Evolutionary conservation across 2,113 vertebrate species (phyloP).

Genomic region (Hemicordylus capensis): DNA sequence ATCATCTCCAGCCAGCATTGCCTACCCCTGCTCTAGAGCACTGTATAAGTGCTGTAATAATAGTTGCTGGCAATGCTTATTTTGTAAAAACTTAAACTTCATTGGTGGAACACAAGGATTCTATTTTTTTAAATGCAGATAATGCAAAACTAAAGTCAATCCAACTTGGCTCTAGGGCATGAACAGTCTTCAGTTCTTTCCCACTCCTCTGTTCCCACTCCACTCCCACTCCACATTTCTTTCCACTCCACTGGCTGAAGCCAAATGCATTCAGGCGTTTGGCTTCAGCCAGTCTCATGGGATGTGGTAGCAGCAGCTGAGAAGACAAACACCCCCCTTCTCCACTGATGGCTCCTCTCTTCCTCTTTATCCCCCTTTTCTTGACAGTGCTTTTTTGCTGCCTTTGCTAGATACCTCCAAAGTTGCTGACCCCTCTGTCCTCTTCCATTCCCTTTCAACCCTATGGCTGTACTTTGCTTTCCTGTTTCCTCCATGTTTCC

Average conservation of each 20-base stretch:
- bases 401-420: neutral
- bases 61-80: too few relatives aligned
- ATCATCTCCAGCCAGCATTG: too few relatives aligned
- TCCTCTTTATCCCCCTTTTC: neutral
- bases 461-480: neutral
- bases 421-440: neutral
- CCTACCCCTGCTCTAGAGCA: neutral
- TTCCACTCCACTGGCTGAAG: too few relatives aligned
- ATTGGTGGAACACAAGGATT: too few relatives aligned
- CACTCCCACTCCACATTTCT: too few relatives aligned
- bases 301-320: neutral
- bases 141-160: too few relatives aligned
- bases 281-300: neutral
- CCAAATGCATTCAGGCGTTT: neutral
- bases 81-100: too few relatives aligned
- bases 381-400: neutral
- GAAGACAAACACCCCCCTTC: neutral
- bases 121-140: too few relatives aligned
- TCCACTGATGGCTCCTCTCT: neutral
- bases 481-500: neutral
- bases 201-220: too few relatives aligned
- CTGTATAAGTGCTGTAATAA: neutral
- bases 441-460: neutral
- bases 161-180: too few relatives aligned
- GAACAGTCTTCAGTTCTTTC: too few relatives aligned